Conservation (phyloP, 2,888 invertebrate species). For the Cheilosia impressa region DNA sequence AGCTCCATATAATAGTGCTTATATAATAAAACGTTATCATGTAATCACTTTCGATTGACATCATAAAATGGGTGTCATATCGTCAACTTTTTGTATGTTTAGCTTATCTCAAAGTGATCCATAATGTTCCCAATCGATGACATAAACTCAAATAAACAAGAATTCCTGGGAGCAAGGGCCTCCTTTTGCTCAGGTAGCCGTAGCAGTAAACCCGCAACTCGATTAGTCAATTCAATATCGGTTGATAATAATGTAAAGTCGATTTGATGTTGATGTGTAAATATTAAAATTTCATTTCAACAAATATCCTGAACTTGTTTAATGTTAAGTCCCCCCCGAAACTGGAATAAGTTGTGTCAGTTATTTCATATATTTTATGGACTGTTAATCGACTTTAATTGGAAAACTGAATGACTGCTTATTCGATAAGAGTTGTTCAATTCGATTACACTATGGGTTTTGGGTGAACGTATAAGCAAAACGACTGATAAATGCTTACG, state of each 20-base stretch:
- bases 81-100: constrained; percentile 25
- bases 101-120: constrained; percentile 53
- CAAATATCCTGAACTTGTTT: constrained; percentile 29
- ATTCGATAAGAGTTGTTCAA: constrained; percentile 29
- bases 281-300: constrained; percentile 46
- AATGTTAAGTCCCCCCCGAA: constrained; percentile 22
- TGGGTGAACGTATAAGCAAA: constrained; percentile 10
- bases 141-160: constrained; percentile 15
- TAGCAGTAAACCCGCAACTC: neutral
- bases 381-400: constrained; percentile 64
- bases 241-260: constrained; percentile 25
- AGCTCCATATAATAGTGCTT: neutral
- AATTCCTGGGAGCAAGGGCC: constrained; percentile 40
- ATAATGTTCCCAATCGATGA: constrained; percentile 36
- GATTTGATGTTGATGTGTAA: constrained; percentile 53
- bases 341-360: constrained; percentile 3
- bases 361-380: constrained; percentile 32
- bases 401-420: constrained; percentile 57
- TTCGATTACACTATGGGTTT: constrained; percentile 3
- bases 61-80: constrained; percentile 31
- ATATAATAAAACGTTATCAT: neutral
- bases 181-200: constrained; percentile 14
- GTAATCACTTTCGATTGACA: constrained; percentile 32
- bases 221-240: constrained; percentile 48
- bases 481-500: constrained; percentile 34